Evolutionary conservation across 2,797 vertebrate species (phyloP).

Genomic region (Coregonus ussuriensis): DNA sequence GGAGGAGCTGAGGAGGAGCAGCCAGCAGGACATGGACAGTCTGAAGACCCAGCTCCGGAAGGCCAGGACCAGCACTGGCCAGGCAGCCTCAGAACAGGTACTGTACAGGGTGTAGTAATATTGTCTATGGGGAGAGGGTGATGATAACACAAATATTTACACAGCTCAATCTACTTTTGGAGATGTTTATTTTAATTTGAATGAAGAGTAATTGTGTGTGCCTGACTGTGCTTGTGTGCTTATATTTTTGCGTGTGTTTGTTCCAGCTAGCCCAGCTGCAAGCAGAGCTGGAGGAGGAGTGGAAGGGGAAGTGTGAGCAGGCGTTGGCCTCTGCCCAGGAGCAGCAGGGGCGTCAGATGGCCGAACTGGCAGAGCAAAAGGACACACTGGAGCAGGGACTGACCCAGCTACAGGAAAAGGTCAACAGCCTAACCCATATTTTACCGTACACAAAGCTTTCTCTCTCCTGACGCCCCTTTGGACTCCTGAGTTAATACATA

Average conservation of each 20-base stretch:
- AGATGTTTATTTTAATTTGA: background rate
- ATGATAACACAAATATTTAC: background rate
- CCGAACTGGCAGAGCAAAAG: conserved; percentile 80
- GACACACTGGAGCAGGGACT: conserved; percentile 78
- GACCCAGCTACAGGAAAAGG: conserved; percentile 83
- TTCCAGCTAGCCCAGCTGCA: conserved; percentile 81
- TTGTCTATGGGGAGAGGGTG: background rate
- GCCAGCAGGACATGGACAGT: conserved; percentile 84
- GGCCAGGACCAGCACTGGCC: conserved; percentile 80
- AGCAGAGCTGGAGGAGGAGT: conserved; percentile 85
- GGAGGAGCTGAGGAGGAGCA: conserved; percentile 82
- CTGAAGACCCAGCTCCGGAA: conserved; percentile 84
- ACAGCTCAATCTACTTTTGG: too few species aligned
- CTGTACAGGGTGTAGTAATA: background rate
- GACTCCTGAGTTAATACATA: background rate
- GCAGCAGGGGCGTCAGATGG: conserved; percentile 74
- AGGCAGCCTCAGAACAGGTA: conserved; percentile 86
- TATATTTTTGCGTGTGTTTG: background rate
- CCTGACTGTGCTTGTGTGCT: background rate
- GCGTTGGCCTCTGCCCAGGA: conserved; percentile 74
- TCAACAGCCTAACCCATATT: conserved; percentile 35
- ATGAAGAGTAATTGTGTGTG: background rate
- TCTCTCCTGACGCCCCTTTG: background rate
- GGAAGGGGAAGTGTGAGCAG: conserved; percentile 80
- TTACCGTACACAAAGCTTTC: background rate